phyloP scores from a whole-genome alignment of 2,797 vertebrate genomes.

The Pelodytes ibericus region DNA sequence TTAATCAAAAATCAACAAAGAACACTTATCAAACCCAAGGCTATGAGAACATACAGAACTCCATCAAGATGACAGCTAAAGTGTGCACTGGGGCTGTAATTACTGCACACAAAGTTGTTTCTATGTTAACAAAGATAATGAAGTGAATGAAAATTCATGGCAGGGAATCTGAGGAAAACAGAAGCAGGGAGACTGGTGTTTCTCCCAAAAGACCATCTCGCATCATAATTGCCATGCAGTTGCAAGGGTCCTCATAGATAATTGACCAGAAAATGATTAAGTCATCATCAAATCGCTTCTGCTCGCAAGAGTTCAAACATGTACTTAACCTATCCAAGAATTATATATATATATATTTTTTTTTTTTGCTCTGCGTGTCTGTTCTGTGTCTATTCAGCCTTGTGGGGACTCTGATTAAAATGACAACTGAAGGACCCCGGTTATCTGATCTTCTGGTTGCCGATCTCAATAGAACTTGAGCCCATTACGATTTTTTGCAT shows the following conservation, averaged over 20 bases:
- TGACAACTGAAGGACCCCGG: conserved; percentile 82
- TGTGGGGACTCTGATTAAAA: conserved; percentile 86
- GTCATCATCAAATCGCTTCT: conserved; percentile 97
- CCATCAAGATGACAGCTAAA: conserved; percentile 80
- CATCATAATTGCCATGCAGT: conserved; percentile 86
- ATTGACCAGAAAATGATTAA: conserved; percentile 99
- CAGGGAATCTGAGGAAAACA: conserved; percentile 82
- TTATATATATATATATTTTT: no score
- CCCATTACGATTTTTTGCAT: conserved; percentile 91
- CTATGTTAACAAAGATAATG: conserved; percentile 83
- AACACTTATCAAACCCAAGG: conserved; percentile 80
- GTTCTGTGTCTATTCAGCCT: conserved; percentile 85
- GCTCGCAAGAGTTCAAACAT: conserved; percentile 97
- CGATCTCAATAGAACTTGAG: conserved; percentile 94
- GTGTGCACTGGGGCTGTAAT: conserved; percentile 79
- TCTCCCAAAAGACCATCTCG: conserved; percentile 85
- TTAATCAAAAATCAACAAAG: conserved; percentile 86
- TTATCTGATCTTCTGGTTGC: conserved; percentile 94
- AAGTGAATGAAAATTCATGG: conserved; percentile 85
- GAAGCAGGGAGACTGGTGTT: conserved; percentile 82
- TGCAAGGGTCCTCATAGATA: conserved; percentile 91
- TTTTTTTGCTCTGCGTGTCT: conserved; percentile 84
- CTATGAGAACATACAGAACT: conserved; percentile 80
- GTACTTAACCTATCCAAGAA: conserved; percentile 99
- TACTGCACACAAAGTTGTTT: conserved; percentile 85